Evolutionary conservation across 1,140 invertebrate species (phyloP), one percentile per base, ranked within the genome.

Genomic region (Asobara japonica): DNA sequence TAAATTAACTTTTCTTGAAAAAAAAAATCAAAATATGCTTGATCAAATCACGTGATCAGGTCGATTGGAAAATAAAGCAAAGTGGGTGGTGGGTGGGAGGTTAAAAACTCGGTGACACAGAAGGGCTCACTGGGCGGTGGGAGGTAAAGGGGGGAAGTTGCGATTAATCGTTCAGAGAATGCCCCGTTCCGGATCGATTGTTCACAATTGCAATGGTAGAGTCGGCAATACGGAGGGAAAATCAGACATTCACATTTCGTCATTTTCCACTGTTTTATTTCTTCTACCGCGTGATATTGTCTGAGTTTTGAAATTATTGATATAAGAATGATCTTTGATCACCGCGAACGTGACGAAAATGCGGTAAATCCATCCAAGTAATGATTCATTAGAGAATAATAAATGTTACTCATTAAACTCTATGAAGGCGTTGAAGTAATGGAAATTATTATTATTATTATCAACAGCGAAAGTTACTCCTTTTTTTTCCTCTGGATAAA

Each of bases 121-220:
- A 62, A 62, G 60, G n/a, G n/a, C 25, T 16, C 10, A 29, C 13
- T n/a, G n/a, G n/a, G n/a, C n/a, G n/a, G n/a, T n/a, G 27, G 7
- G 20, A 8, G 7, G 22, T 22, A n/a, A 30, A n/a, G 29, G 27
- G 27, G 27, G 29, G 51, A 5, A 56, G 51, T 56, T 56, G 29
- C 60, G 60, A 62, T 62, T 62, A 62, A 62, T 62, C 29, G 60
- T 29, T 31, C 29, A 31, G 27, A 62, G 60, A 62, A 62, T 62
- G 27, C 60, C 27, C 27, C 60, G 29, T 62, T 62, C 27, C 27
- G 60, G 25, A 62, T 62, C 60, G 60, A 62, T 62, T 62, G 60
- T 62, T 62, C 29, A 16, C 29, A 31, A 62, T 30, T 62, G 29
- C 60, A 31, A 1, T 62, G 60, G 3, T 11, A 31, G 6, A 62